Evolutionary conservation across 2,797 vertebrate genomes (phyloP).

Genomic region (Onychomys arenicola): DNA sequence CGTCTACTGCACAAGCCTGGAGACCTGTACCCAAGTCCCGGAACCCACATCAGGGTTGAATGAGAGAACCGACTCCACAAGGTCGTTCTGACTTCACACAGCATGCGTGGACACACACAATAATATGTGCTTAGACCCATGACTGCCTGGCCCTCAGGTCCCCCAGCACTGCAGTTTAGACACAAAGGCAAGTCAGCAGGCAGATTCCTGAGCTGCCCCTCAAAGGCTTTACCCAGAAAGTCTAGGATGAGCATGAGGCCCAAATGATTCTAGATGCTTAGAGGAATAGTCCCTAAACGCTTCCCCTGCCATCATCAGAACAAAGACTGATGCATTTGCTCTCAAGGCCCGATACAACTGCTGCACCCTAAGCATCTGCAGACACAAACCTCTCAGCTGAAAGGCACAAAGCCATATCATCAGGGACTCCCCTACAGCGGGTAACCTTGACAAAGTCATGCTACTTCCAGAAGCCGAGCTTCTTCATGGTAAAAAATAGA

Average conservation of each 20-base stretch:
- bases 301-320: neutral
- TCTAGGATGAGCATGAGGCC: neutral
- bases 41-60: too few species aligned
- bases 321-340: neutral
- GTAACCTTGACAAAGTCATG: neutral
- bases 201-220: neutral
- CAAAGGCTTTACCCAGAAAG: neutral
- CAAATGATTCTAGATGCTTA: neutral
- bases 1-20: neutral
- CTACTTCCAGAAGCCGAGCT: neutral
- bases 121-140: neutral
- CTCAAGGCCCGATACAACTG: neutral
- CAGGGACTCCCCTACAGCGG: neutral
- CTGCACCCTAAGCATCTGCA: neutral
- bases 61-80: neutral
- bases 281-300: neutral
- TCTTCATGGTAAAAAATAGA: neutral
- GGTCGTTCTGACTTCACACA: neutral
- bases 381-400: neutral
- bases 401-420: neutral
- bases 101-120: neutral
- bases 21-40: neutral
- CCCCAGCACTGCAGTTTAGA: neutral
- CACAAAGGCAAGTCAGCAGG: neutral
- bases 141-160: neutral